Conservation (phyloP, 2,888 invertebrate genomes). For the Acronicta psi region DNA sequence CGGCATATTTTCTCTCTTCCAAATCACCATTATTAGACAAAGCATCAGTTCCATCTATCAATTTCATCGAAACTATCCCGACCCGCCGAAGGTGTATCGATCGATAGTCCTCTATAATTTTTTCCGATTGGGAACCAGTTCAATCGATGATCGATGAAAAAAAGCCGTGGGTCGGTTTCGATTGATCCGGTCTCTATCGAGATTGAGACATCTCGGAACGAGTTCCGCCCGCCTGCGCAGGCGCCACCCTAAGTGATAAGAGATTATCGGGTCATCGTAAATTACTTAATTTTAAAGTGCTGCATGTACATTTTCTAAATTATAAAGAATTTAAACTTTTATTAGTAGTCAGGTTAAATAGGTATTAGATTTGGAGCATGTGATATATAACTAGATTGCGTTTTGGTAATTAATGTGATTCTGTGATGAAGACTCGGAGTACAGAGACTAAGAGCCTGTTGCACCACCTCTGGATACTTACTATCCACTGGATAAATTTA, state of each 20-base stretch:
- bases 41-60: slow-evolving; percentile 59
- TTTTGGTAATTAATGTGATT: too few relatives aligned
- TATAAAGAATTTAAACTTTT: slow-evolving; percentile 32
- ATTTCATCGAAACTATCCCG: slow-evolving; percentile 52
- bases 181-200: slow-evolving; percentile 84
- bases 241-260: slow-evolving; percentile 59
- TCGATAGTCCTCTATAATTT: slow-evolving; percentile 63
- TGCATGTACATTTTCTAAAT: slow-evolving; percentile 27
- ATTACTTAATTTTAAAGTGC: slow-evolving; percentile 49
- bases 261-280: slow-evolving; percentile 54
- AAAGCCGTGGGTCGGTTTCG: slow-evolving; percentile 81
- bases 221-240: slow-evolving; percentile 76
- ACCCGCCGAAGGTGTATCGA: slow-evolving; percentile 54
- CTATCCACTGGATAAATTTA: too few relatives aligned
- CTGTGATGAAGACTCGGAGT: too few relatives aligned
- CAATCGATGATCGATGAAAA: slow-evolving; percentile 81
- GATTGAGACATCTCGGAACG: slow-evolving; percentile 88
- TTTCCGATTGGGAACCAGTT: slow-evolving; percentile 79
- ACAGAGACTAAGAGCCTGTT: too few relatives aligned
- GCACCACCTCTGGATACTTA: too few relatives aligned
- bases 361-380: too few relatives aligned
- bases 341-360: slow-evolving; percentile 12
- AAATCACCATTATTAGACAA: slow-evolving; percentile 55
- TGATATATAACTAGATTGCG: too few relatives aligned
- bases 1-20: slow-evolving; percentile 34